A percentile compares a stretch with the other conserved stretches of the same genome.
These are phyloP conservation scores for Acinonyx jubatus DNA, from an alignment of 2,113 vertebrate genomes.

Conservation along the genomic window DNA sequence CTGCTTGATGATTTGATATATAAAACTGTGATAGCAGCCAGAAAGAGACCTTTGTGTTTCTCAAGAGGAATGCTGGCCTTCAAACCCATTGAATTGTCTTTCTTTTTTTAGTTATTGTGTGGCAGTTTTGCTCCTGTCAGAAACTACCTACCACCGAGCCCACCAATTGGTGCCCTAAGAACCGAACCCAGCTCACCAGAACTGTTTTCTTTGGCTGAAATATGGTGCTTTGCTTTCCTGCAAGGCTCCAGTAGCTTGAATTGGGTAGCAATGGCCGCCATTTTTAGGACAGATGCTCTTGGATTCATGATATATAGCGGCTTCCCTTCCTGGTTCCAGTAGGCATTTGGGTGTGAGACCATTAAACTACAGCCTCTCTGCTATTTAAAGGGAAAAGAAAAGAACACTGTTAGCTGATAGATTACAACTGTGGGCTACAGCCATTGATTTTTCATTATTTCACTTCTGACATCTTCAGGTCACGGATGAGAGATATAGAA, in stretches of 20 bases:
- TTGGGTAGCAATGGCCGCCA: background rate
- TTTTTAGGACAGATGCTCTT: background rate
- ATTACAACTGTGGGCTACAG: background rate
- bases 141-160: background rate
- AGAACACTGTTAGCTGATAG: background rate
- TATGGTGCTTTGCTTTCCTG: background rate
- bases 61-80: background rate
- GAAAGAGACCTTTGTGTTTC: background rate
- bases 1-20: slow-evolving; percentile 29
- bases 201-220: background rate
- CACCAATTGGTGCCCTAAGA: background rate
- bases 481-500: background rate
- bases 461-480: background rate
- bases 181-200: background rate
- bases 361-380: background rate
- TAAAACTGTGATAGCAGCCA: background rate
- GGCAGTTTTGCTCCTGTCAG: background rate
- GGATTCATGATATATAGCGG: background rate
- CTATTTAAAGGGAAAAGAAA: background rate
- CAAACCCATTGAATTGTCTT: background rate
- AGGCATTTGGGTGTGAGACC: background rate
- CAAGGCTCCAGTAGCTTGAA: background rate
- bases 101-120: background rate
- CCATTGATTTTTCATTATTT: background rate
- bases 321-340: background rate